phyloP scores from a whole-genome alignment of 2,113 vertebrate genomes.

The Mormoops blainvillei region DNA sequence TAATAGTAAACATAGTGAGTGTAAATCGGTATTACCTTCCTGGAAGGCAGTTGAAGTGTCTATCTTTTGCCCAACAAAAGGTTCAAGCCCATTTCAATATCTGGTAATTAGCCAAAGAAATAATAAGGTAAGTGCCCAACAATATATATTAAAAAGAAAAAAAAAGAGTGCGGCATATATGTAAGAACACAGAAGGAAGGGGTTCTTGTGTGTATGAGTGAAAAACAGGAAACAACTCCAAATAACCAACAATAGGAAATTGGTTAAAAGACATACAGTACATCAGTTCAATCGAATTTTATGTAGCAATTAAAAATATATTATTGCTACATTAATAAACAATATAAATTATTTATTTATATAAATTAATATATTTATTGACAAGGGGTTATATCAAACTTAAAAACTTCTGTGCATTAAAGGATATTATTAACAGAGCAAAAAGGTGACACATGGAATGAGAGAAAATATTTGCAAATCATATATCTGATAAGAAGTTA shows the following conservation, averaged over 20 bases:
- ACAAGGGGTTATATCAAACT: not conserved
- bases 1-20: not conserved
- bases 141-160: no score
- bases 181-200: not conserved
- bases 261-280: not conserved
- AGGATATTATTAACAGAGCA: not conserved
- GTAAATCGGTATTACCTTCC: not conserved
- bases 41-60: not conserved
- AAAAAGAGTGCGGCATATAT: not conserved
- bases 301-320: not conserved
- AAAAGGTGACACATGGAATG: not conserved
- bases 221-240: not conserved
- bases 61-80: not conserved
- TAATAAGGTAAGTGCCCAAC: not conserved
- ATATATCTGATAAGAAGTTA: not conserved
- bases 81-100: not conserved
- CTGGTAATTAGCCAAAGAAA: conserved; percentile 14
- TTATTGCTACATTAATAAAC: not conserved
- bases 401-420: not conserved
- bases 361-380: not conserved
- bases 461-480: not conserved
- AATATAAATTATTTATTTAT: no score
- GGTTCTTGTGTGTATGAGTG: not conserved
- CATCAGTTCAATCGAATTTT: not conserved
- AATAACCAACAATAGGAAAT: not conserved